These are phyloP conservation scores for Steinernema feltiae DNA, from an alignment of 1,140 invertebrate genomes.

Conservation along the genomic window DNA sequence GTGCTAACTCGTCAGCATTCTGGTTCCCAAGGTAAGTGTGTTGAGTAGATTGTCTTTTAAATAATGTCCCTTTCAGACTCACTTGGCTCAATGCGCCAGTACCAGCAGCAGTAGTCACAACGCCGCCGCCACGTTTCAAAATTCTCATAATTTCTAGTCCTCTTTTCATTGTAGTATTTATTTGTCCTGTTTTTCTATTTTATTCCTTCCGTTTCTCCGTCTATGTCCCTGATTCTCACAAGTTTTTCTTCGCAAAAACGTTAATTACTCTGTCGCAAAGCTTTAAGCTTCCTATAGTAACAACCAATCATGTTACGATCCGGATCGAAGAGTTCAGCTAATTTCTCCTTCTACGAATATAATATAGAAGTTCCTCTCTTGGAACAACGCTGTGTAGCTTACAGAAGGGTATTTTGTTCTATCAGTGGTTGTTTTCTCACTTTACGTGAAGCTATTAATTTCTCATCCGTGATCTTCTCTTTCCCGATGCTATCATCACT, in stretches of 20 bases:
- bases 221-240: neutral
- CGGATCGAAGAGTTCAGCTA: neutral
- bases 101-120: neutral
- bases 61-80: neutral
- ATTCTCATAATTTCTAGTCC: constrained; percentile 4
- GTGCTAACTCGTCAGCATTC: neutral
- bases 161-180: neutral
- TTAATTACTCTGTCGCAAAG: constrained; percentile 12
- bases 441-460: neutral
- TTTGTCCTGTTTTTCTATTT: neutral
- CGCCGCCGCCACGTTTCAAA: no score
- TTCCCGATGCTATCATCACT: neutral
- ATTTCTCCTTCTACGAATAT: neutral
- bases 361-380: no score
- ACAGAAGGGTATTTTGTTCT: neutral
- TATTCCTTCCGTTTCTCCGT: neutral
- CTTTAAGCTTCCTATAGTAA: constrained; percentile 9
- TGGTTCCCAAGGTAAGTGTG: neutral
- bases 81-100: neutral
- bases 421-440: neutral
- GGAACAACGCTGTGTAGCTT: neutral
- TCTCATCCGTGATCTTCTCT: constrained; percentile 3
- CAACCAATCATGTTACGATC: constrained; percentile 3
- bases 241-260: constrained; percentile 9
- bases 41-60: neutral